Conservation (phyloP, 2,888 invertebrate species). For the Eupithecia exiguata region DNA sequence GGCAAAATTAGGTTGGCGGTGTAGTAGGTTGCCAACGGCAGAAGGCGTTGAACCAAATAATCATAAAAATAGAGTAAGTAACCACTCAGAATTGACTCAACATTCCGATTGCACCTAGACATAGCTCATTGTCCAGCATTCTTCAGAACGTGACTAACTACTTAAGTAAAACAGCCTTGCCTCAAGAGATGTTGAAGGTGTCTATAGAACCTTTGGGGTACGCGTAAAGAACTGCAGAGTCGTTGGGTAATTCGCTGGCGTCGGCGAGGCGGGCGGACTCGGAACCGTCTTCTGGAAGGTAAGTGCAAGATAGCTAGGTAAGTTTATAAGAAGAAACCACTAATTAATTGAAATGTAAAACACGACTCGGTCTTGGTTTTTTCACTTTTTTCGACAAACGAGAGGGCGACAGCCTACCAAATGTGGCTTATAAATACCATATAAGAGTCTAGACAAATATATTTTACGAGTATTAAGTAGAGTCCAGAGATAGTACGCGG, state of each 20-base stretch:
- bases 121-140: background rate
- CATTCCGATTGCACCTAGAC: background rate
- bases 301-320: background rate
- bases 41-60: background rate
- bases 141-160: constrained; percentile 1
- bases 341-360: background rate
- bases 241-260: constrained; percentile 59
- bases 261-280: constrained; percentile 51
- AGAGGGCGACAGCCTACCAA: background rate
- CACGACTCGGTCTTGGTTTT: background rate
- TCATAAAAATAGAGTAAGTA: background rate
- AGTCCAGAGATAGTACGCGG: too few species aligned
- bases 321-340: background rate
- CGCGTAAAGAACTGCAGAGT: constrained; percentile 68
- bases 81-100: background rate
- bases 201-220: constrained; percentile 68
- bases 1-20: background rate
- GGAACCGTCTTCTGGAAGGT: constrained; percentile 52
- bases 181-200: constrained; percentile 61
- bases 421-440: background rate
- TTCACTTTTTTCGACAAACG: background rate
- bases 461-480: too few species aligned
- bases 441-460: background rate
- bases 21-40: background rate
- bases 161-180: constrained; percentile 4